Percentiles rank a stretch among this genome's conserved stretches.
Conservation (phyloP, 2,888 invertebrate species). For the Apamea sordens region DNA sequence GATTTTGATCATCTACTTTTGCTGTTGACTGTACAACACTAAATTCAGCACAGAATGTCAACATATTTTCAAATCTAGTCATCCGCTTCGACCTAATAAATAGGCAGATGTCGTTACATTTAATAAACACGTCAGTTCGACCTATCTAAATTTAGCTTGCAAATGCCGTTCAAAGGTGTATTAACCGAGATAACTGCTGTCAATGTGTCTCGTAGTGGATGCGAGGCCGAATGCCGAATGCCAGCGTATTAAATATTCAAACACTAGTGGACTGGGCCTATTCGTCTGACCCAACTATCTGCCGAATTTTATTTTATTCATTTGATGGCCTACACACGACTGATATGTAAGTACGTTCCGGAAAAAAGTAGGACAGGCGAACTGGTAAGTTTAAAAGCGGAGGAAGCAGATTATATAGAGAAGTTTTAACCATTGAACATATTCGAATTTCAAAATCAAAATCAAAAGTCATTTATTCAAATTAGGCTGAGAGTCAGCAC, state of each 20-base stretch:
- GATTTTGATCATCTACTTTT: no score
- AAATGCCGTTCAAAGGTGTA: constrained; percentile 64
- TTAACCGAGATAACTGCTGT: constrained; percentile 71
- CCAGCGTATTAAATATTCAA: constrained; percentile 71
- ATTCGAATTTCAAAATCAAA: no score
- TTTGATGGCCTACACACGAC: constrained; percentile 50
- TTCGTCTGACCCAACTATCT: constrained; percentile 63
- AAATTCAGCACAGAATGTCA: constrained; percentile 1
- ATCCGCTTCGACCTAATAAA: constrained; percentile 31
- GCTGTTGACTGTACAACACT: no score
- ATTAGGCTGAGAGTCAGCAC: no score
- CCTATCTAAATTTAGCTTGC: constrained; percentile 61
- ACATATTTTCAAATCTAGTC: constrained; percentile 12
- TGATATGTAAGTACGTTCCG: constrained; percentile 40
- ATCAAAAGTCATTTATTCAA: no score
- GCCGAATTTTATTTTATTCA: constrained; percentile 69
- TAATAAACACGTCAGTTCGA: constrained; percentile 39
- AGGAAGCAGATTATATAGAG: not conserved
- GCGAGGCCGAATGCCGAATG: constrained; percentile 60
- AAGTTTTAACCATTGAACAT: not conserved
- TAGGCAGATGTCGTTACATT: constrained; percentile 38
- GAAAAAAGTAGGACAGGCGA: constrained; percentile 15
- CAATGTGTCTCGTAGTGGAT: constrained; percentile 71
- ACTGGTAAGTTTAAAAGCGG: not conserved
- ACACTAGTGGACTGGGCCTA: constrained; percentile 55